Evolutionary conservation across 2,113 vertebrate genomes (phyloP), one percentile per base, ranked within the genome.

Genomic region (Toxostoma redivivum): DNA sequence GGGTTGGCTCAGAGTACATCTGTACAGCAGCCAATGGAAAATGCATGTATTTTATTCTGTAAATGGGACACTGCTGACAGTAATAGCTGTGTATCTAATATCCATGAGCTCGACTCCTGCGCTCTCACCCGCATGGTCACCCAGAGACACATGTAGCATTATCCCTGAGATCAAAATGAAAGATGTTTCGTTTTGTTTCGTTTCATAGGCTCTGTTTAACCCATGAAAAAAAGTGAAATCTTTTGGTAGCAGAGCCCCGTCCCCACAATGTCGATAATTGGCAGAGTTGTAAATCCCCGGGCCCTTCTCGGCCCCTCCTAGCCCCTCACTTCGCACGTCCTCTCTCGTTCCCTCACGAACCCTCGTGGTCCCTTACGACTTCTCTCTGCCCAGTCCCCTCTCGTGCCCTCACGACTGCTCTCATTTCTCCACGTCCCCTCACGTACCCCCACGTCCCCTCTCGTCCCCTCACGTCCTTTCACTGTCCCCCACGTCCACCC

Each of bases 401-500:
- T 57, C 13, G 2, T 7, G 20, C 12, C 37, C 22, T 45, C 12
- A 15, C 24, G 8, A 4, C 3, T 6, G 11, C 1, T 44, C 3
- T 23, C 5, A 5, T 19, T 2, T 24, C 30, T 10, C 12, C 48
- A 14, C 5, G 5, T 18, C 37, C 21, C 35, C 23, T 42, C 15
- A 5, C n/a, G n/a, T n/a, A n/a, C n/a, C n/a, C n/a, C 50, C 25
- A 4, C 2, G 3, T 9, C 6, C 50, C 48, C 28, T 40, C 20
- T 4, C 3, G 15, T 3, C 9, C 14, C 23, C 51, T 73, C 51
- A 18, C 19, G 44, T 44, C 7, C 60, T 37, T 27, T 62, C 24
- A 21, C 4, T 15, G 40, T 10, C 31, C 14, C 24, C 30, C 15
- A 5, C 2, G 7, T 7, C 1, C n/a, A n/a, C 33, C 19, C 16